Conservation (phyloP, 2,113 vertebrate genomes). For the Phainopepla nitens region DNA sequence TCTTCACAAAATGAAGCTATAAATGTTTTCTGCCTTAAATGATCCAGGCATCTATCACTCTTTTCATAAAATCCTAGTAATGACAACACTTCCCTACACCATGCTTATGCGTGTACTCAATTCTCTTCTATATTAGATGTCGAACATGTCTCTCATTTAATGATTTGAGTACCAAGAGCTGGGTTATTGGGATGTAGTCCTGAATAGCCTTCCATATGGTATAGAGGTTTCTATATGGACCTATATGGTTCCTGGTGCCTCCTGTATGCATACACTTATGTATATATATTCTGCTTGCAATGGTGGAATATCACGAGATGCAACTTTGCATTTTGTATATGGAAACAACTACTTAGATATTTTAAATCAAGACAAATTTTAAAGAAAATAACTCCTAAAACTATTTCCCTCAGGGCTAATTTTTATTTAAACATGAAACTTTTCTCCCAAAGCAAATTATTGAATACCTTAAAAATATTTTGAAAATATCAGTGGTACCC, state of each 20-base stretch:
- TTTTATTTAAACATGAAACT: not conserved
- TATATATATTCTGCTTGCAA: not conserved
- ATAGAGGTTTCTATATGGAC: not conserved
- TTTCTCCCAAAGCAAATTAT: not conserved
- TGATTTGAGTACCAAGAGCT: not conserved
- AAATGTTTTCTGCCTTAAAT: not conserved
- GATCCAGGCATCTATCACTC: not conserved
- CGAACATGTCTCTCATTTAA: rapidly evolving
- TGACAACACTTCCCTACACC: not conserved
- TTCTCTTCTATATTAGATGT: not conserved
- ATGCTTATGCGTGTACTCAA: not conserved
- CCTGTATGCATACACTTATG: too few relatives aligned
- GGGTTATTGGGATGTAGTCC: not conserved
- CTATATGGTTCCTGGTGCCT: not conserved
- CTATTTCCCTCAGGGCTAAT: not conserved
- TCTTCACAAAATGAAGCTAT: not conserved
- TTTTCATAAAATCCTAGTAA: not conserved
- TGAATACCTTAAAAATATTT: not conserved
- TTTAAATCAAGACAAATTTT: not conserved
- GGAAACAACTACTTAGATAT: not conserved
- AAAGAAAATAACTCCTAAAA: not conserved
- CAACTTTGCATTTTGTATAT: not conserved
- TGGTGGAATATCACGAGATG: not conserved
- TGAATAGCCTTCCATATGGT: not conserved
- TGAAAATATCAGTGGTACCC: not conserved